Evolutionary conservation across 2,888 invertebrate species (phyloP), one percentile per base, ranked within the genome.

Genomic region (Myathropa florea): DNA sequence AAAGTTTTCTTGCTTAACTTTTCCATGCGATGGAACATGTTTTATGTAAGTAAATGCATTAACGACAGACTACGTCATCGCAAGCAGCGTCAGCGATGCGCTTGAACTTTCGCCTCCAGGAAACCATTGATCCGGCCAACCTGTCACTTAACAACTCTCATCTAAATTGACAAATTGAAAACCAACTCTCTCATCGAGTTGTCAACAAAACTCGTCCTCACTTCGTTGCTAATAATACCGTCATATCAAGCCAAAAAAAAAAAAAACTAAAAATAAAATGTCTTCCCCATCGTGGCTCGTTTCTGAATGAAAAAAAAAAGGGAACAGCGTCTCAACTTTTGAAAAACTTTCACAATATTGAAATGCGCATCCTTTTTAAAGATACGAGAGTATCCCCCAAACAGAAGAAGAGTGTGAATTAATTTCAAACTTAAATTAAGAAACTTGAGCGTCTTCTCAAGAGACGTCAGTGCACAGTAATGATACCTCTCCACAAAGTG

Each of bases 351-450:
- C 39, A 36, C 73, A 78, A 83, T 83, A 86, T 83, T 83, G 83
- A 86, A 86, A 86, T 79, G 73, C 57, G 55, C 65, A 83, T 71
- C 68, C 67, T 57, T 61, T 46, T 46, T 46, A 46, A 46, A 46
- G 46, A 46, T 46, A 46, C 18, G 18, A 18, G 61, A 67, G 61
- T 28, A 46, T 60, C 26, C 55, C 70, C 63, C 36, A 83, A 82
- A 83, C 75, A 75, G 70, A 55, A 79, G 70, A 78, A 86, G 57
- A 57, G 86, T 83, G 86, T 75, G 86, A 86, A 86, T 86, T 86
- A 86, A 83, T 86, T 86, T 86, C 65, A 83, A 86, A 86, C 86
- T 86, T 86, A 86, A 86, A 86, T 86, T 86, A 83, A 86, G 83
- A 86, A 86, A 86, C 86, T 86, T 86, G 73, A 83, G 71, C 83